phyloP scores from a whole-genome alignment of 2,113 vertebrate genomes.

The Pseudois nayaur region DNA sequence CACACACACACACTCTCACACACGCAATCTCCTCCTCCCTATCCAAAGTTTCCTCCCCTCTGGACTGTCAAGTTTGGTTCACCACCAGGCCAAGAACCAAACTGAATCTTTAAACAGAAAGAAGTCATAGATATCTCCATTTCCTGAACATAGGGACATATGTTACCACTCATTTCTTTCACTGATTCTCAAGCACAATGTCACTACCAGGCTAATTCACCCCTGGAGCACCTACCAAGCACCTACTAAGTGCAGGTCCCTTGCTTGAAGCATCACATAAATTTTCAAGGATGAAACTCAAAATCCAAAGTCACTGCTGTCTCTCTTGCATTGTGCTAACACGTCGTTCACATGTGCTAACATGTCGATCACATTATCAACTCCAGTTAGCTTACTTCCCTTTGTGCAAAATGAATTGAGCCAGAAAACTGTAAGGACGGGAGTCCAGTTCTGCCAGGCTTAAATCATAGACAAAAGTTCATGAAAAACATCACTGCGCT shows the following conservation, averaged over 20 bases:
- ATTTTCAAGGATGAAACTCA: conserved; percentile 65
- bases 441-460: conserved; percentile 72
- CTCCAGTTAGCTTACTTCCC: conserved; percentile 70
- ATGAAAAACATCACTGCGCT: conserved; percentile 73
- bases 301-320: conserved; percentile 64
- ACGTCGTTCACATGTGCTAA: background rate
- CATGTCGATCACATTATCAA: conserved; percentile 60
- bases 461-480: conserved; percentile 75
- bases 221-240: background rate
- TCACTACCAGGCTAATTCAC: background rate
- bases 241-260: background rate
- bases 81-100: background rate
- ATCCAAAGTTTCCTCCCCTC: background rate
- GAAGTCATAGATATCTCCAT: background rate
- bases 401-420: conserved; percentile 74
- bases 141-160: background rate
- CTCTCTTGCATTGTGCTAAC: conserved; percentile 23
- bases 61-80: background rate
- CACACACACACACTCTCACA: background rate
- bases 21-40: background rate
- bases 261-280: background rate
- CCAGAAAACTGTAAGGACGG: conserved; percentile 74
- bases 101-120: background rate
- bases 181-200: background rate
- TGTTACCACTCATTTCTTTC: background rate